Base-by-base conservation (phyloP, 2,888 invertebrate species). In the Acrobasis suavella region DNA sequence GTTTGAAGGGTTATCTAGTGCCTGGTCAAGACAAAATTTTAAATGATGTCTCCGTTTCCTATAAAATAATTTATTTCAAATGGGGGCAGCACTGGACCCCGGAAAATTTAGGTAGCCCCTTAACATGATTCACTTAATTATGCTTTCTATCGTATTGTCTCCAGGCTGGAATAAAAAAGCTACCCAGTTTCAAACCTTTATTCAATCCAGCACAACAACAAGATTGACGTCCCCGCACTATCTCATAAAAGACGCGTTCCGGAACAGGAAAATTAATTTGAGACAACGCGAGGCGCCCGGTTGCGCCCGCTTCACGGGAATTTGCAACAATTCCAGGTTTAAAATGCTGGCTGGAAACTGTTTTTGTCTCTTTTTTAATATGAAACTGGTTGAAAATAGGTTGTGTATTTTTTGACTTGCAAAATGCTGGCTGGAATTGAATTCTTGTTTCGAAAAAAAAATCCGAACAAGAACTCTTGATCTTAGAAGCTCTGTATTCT, bases 261-360 rank as follows among this genome's bases (percentile, higher is more conserved):
- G 65, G 69, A 67, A 69, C 70, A 69, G 72, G 72, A 72, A 69
- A 72, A 72, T 72, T 72, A 72, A 72, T 72, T 70, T 65, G 56
- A 72, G 70, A 72, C 72, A 72, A 72, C 69, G 65, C 58, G 62
- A 59, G 62, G 46, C 62, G 56, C 56, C 56, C 56, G 56, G 56
- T 56, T 56, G 56, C 37, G 39, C 56, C 60, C 38, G 62, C 49
- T 56, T 42, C 42, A 42, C 56, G 56, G 16, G 42, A 42, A 56
- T 56, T 56, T 42, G 39, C 56, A 56, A 56, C 56, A 56, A 42
- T 56, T 56, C 56, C 56, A 42, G 39, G 56, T 56, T 56, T 56
- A 56, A 56, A 56, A 56, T 56, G 56, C 56, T 56, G 56, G 56
- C 56, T 56, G 56, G 56, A 39, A 42, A 42, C 56, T 42, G 56